Evolutionary conservation across 2,113 vertebrate species (phyloP).

Genomic region (Fulmarus glacialis): DNA sequence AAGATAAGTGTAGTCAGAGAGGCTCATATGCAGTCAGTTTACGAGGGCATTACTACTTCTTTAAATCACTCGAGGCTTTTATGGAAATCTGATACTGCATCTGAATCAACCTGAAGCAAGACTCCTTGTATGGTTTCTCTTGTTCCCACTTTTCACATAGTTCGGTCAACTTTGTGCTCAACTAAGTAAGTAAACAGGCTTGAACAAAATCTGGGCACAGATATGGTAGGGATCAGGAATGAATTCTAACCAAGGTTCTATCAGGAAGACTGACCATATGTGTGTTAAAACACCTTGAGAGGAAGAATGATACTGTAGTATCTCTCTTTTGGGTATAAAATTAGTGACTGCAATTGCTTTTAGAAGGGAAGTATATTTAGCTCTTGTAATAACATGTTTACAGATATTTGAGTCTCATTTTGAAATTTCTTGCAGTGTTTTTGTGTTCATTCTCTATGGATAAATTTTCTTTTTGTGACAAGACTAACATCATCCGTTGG

Average conservation of each 20-base stretch:
- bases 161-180: neutral
- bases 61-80: slow-evolving; percentile 11
- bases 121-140: neutral
- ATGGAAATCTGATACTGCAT: slow-evolving; percentile 7
- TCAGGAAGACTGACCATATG: neutral
- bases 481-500: neutral
- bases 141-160: neutral
- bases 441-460: neutral
- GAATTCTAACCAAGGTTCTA: neutral
- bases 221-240: neutral
- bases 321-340: neutral
- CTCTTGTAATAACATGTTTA: neutral
- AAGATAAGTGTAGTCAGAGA: neutral
- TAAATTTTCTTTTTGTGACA: neutral
- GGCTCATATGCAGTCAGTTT: neutral
- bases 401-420: neutral
- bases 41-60: neutral
- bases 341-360: neutral
- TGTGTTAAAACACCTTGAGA: neutral
- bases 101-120: neutral
- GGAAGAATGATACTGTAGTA: neutral
- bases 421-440: neutral
- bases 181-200: neutral
- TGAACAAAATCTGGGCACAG: neutral
- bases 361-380: neutral